Evolutionary conservation across 2,797 vertebrate species (phyloP).

Genomic region (Sebastes diaconus): DNA sequence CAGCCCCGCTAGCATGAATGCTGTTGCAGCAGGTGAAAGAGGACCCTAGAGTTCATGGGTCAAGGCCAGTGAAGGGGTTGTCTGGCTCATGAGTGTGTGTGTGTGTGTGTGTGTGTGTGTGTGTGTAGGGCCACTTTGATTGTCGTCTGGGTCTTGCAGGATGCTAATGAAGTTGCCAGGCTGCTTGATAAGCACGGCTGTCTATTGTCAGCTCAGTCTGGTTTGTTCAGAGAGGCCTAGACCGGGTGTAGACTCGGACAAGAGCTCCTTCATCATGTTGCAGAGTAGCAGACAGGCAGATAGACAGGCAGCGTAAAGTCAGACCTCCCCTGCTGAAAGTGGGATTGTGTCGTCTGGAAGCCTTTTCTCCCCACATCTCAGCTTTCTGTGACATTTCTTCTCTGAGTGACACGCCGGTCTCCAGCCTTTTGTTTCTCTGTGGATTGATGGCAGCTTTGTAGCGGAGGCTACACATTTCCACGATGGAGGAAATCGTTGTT

Average conservation of each 20-base stretch:
- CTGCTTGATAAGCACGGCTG: conserved; percentile 65
- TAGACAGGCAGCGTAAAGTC: conserved; percentile 59
- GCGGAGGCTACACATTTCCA: conserved; percentile 17
- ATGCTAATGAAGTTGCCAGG: conserved; percentile 75
- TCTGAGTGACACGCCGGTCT: conserved; percentile 63
- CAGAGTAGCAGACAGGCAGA: conserved; percentile 51
- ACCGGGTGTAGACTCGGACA: conserved; percentile 51
- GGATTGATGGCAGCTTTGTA: conserved; percentile 60
- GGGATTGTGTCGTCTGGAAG: conserved; percentile 63
- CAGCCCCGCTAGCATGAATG: conserved; percentile 70
- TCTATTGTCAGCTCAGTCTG: conserved; percentile 69
- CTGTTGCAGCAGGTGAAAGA: conserved; percentile 80
- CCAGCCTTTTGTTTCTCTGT: conserved; percentile 60
- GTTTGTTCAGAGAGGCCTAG: conserved; percentile 45
- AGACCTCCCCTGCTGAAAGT: conserved; percentile 70
- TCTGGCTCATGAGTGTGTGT: conserved; percentile 49
- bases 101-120: conserved; percentile 29
- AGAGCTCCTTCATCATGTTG: conserved; percentile 66
- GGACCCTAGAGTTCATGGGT: conserved; percentile 86
- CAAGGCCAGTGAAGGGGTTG: conserved; percentile 83
- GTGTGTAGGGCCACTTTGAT: conserved; percentile 36
- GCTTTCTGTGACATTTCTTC: conserved; percentile 65
- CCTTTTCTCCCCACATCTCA: conserved; percentile 56
- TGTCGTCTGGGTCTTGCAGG: conserved; percentile 63
- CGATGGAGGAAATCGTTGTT: conserved; percentile 12